Percentiles rank a stretch among this genome's conserved stretches.
Evolutionary conservation across 2,888 invertebrate genomes (phyloP).

Genomic region (Villa cingulata): DNA sequence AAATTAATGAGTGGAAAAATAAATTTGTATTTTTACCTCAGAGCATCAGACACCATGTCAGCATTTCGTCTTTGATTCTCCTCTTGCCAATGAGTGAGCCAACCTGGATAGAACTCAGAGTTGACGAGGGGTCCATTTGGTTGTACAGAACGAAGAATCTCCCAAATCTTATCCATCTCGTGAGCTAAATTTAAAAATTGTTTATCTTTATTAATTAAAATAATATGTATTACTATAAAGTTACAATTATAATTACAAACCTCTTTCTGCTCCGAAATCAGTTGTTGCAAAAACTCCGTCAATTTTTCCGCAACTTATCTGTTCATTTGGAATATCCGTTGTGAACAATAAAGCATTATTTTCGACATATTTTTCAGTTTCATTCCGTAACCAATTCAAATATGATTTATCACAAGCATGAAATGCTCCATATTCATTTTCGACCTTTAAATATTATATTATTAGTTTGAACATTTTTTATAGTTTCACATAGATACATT

Average conservation of each 20-base stretch:
- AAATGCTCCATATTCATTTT: slow-evolving; percentile 87
- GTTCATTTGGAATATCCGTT: slow-evolving; percentile 54
- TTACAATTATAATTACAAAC: too few relatives aligned
- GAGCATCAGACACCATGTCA: slow-evolving; percentile 39
- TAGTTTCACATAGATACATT: neutral
- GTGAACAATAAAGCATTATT: slow-evolving; percentile 55
- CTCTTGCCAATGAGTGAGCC: slow-evolving; percentile 82
- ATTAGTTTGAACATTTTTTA: neutral
- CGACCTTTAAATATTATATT: slow-evolving; percentile 29
- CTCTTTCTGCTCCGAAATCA: slow-evolving; percentile 53
- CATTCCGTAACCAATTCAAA: slow-evolving; percentile 49
- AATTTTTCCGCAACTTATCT: slow-evolving; percentile 49
- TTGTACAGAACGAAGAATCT: slow-evolving; percentile 39
- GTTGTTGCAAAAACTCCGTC: slow-evolving; percentile 61
- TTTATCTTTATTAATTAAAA: neutral
- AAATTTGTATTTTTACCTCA: slow-evolving; percentile 24
- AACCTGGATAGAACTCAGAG: slow-evolving; percentile 84
- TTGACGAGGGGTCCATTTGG: slow-evolving; percentile 73
- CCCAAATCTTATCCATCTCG: slow-evolving; percentile 34
- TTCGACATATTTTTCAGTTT: slow-evolving; percentile 36
- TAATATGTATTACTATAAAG: neutral
- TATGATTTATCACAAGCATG: slow-evolving; percentile 56
- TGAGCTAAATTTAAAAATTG: slow-evolving; percentile 21
- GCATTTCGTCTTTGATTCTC: slow-evolving; percentile 43
- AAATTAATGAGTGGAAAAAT: neutral